Base-by-base conservation (phyloP, 2,888 invertebrate species). In the Cheilosia urbana region DNA sequence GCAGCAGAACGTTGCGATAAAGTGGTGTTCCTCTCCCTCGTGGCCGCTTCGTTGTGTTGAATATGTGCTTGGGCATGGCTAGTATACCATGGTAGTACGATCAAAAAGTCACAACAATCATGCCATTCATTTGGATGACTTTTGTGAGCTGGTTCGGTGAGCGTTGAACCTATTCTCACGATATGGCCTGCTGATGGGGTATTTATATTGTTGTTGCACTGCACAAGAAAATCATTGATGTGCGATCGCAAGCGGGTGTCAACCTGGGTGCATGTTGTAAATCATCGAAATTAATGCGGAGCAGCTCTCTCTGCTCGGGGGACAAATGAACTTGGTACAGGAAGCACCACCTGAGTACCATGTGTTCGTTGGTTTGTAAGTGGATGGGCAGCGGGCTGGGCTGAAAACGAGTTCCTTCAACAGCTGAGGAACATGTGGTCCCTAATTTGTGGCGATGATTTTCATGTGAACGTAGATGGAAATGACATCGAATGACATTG, bases 391-490 rank as follows among this genome's bases (percentile, higher is more conserved):
- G 66, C 65, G 76, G 69, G 51, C 15, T 37, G 51, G 63, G 37
- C 63, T 45, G 40, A 42, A 80, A 71, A 65, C 42, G 65, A 42
- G 71, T 82, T 15, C 88, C 88, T 87, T 88, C 73, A 89, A 88
- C 90, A 90, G 89, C 90, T 90, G 90, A 89, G 87, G 68, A 88
- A 88, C 90, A 89, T 88, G 83, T 88, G 88, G 34, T 71, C 34
- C 58, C 24, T 34, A 57, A 19, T 37, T 37, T 5, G 57, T 19
- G 34, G 34, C 19, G 57, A 57, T 37, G 47, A 19, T 19, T 47
- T 47, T 47, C 47, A 19, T 47, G n/a, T 47, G 47, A 9, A 19
- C 47, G 17, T 17, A 11, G 17, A 47, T 9, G 19, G n/a, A 11
- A 60, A 45, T 60, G 42, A 24, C 42, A 27, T 37, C 37, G 19